Percentiles rank a stretch among this genome's conserved stretches.
These are phyloP conservation scores for Anthoptus insignis DNA, from an alignment of 2,888 invertebrate genomes.

Conservation along the genomic window DNA sequence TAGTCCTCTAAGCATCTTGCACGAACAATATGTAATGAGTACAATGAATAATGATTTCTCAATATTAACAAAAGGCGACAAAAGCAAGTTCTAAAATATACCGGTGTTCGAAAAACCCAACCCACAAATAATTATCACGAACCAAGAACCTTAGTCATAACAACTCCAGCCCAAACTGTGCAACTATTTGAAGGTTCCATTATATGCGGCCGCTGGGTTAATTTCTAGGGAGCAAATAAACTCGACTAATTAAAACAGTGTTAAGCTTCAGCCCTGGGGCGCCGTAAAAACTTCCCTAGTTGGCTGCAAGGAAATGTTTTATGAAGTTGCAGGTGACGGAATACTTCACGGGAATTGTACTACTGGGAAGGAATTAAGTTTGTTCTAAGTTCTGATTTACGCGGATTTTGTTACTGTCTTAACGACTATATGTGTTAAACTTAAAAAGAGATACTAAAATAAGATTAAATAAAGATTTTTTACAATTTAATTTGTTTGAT, in stretches of 20 bases:
- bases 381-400: slow-evolving; percentile 6
- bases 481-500: no score
- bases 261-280: slow-evolving; percentile 49
- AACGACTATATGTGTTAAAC: neutral
- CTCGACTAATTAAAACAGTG: slow-evolving; percentile 51
- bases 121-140: neutral
- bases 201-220: slow-evolving; percentile 29
- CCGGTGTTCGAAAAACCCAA: no score
- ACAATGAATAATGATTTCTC: no score
- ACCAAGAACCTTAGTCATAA: no score
- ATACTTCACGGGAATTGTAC: slow-evolving; percentile 24
- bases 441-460: no score
- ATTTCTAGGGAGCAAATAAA: slow-evolving; percentile 49
- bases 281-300: slow-evolving; percentile 50
- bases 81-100: no score
- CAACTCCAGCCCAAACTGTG: neutral
- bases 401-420: neutral
- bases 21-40: no score
- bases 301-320: slow-evolving; percentile 28
- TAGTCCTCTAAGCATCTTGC: no score
- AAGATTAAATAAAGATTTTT: no score
- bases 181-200: slow-evolving; percentile 25
- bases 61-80: no score
- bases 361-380: slow-evolving; percentile 13
- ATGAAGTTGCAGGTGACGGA: slow-evolving; percentile 25